These are phyloP conservation scores for Caerostris darwini DNA, from an alignment of 1,140 invertebrate species.

Conservation along the genomic window DNA sequence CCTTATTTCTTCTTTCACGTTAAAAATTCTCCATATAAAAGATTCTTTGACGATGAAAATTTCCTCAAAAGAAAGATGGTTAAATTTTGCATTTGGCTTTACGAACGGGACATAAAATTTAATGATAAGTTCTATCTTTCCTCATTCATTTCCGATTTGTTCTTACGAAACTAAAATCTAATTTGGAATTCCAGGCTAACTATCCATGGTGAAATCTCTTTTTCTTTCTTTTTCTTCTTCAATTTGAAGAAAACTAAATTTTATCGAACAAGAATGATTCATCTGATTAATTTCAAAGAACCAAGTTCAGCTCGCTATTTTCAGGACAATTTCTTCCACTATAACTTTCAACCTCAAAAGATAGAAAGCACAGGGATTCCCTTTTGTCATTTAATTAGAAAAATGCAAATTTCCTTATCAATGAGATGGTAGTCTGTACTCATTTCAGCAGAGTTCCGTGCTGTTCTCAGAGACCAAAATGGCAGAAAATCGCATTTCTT, in stretches of 20 bases:
- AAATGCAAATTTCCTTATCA: conserved; percentile 39
- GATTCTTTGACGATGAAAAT: too few relatives aligned
- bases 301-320: not conserved
- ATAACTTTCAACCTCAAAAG: not conserved
- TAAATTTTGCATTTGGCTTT: too few relatives aligned
- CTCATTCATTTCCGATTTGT: not conserved
- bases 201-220: not conserved
- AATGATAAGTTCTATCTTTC: too few relatives aligned
- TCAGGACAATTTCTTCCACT: not conserved
- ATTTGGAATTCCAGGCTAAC: not conserved
- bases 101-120: too few relatives aligned
- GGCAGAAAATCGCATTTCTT: not conserved
- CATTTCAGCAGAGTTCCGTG: not conserved
- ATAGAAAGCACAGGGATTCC: not conserved
- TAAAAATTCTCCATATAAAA: too few relatives aligned
- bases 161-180: not conserved
- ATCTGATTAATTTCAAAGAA: not conserved
- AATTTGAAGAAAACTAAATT: not conserved
- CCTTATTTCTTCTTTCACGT: too few relatives aligned
- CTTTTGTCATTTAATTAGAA: conserved; percentile 36
- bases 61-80: too few relatives aligned
- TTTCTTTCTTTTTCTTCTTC: not conserved
- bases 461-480: not conserved
- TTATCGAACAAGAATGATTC: not conserved
- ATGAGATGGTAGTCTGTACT: not conserved